Conservation (phyloP, 2,888 invertebrate genomes). For the Clivina fossor region DNA sequence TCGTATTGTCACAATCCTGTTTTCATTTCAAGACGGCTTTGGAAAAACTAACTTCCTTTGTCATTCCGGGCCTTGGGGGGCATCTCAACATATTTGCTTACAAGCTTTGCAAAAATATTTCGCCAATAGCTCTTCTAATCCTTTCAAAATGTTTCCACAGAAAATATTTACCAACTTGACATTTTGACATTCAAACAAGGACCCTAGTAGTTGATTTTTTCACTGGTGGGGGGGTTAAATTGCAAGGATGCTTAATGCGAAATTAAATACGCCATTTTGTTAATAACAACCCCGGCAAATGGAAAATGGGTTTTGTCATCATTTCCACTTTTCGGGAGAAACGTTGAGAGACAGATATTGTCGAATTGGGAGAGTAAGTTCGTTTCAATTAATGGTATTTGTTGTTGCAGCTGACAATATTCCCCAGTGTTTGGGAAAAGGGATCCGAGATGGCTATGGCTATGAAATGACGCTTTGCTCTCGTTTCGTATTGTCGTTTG, state of each 20-base stretch:
- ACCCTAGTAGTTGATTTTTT: too few species aligned
- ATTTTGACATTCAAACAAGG: too few species aligned
- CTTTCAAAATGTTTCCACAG: conserved; percentile 15
- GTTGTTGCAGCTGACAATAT: conserved; percentile 33
- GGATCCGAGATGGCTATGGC: conserved; percentile 5
- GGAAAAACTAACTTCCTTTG: too few species aligned
- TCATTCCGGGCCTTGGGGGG: too few species aligned
- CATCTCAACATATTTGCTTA: conserved; percentile 13
- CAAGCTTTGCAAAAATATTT: conserved; percentile 16
- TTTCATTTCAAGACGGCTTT: too few species aligned
- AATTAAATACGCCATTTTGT: conserved; percentile 19
- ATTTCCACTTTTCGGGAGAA: too few species aligned
- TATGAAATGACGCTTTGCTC: conserved; percentile 8
- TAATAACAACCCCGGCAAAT: conserved; percentile 28
- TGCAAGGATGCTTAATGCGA: too few species aligned
- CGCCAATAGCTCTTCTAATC: conserved; percentile 16
- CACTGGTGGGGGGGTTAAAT: too few species aligned
- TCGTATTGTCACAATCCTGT: too few species aligned
- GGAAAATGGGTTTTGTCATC: conserved; percentile 19
- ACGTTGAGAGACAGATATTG: too few species aligned
- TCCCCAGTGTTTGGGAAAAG: conserved; percentile 11
- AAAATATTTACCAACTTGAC: too few species aligned
- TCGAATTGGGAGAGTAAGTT: conserved; percentile 27
- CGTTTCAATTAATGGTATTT: conserved; percentile 31
- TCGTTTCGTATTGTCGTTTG: conserved; percentile 13